Percentiles rank a stretch among this genome's conserved stretches.
These are phyloP conservation scores for Zeuzera pyrina DNA, from an alignment of 2,888 invertebrate genomes.

Conservation along the genomic window DNA sequence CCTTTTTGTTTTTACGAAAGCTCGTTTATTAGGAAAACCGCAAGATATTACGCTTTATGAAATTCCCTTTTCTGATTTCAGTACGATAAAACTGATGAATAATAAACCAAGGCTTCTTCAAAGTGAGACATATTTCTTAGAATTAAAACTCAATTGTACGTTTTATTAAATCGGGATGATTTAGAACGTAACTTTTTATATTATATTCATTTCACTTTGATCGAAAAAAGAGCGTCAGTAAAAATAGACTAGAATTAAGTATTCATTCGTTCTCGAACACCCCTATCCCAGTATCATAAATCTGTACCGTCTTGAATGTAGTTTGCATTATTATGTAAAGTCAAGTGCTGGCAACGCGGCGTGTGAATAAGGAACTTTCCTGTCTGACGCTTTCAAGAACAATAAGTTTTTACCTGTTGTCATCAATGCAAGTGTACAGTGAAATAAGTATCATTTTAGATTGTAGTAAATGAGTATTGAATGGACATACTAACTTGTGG, in stretches of 20 bases:
- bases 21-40: constrained; percentile 52
- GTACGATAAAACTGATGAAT: constrained; percentile 26
- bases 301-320: constrained; percentile 51
- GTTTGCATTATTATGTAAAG: constrained; percentile 59
- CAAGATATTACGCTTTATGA: constrained; percentile 36
- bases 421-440: no score
- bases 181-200: no score
- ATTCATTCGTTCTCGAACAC: constrained; percentile 46
- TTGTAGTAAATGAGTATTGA: no score
- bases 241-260: constrained; percentile 8
- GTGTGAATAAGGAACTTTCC: no score
- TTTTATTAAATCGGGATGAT: neutral
- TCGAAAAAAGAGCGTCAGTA: neutral
- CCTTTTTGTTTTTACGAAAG: constrained; percentile 56
- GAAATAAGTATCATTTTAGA: no score
- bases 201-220: neutral
- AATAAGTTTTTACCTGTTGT: no score
- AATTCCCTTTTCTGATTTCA: constrained; percentile 28
- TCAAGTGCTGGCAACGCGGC: constrained; percentile 31
- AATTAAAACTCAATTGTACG: neutral
- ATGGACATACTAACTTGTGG: no score
- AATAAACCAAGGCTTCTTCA: constrained; percentile 5
- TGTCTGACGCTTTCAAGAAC: no score
- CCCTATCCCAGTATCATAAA: constrained; percentile 36
- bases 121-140: neutral